Evolutionary conservation across 2,113 vertebrate genomes (phyloP).

Genomic region (Calyptomena viridis): DNA sequence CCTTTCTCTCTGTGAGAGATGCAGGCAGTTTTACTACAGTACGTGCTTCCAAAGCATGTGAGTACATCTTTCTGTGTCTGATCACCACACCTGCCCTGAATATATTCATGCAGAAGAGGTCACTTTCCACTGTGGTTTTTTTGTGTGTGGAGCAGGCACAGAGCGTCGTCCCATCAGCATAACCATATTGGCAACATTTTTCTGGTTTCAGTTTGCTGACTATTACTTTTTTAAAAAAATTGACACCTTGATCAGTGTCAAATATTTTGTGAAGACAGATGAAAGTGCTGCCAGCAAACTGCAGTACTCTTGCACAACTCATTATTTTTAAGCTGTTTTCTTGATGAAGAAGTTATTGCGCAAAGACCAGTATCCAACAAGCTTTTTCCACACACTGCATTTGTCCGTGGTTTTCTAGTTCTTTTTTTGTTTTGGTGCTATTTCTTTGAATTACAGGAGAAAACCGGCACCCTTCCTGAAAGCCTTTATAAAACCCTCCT

Average conservation of each 20-base stretch:
- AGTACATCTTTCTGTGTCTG: background rate
- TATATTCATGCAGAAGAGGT: background rate
- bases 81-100: background rate
- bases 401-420: background rate
- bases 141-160: background rate
- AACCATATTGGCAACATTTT: background rate
- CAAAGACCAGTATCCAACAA: background rate
- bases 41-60: accelerated
- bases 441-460: background rate
- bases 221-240: background rate
- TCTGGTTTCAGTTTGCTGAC: background rate
- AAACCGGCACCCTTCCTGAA: background rate
- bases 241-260: background rate
- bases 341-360: background rate
- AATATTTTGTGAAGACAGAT: background rate
- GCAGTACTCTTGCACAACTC: background rate
- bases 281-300: constrained; percentile 5
- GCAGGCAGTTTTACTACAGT: background rate
- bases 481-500: background rate
- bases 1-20: background rate
- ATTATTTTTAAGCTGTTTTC: background rate
- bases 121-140: background rate
- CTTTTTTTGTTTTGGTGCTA: background rate
- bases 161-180: background rate
- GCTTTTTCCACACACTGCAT: background rate